phyloP scores from a whole-genome alignment of 2,113 vertebrate genomes.

The Chloropsis cyanopogon region DNA sequence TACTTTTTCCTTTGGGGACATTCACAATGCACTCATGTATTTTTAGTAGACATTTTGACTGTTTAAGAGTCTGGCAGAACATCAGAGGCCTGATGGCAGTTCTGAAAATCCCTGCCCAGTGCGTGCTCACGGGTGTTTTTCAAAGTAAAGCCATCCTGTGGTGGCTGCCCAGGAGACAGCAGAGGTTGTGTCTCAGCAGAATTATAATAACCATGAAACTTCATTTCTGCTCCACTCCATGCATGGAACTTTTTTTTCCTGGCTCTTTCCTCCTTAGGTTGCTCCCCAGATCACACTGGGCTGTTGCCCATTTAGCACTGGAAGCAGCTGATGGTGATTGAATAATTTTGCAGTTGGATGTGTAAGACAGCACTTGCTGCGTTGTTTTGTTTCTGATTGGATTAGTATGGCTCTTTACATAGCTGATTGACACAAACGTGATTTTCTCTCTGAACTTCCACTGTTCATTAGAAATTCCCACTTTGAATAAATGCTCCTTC shows the following conservation, averaged over 20 bases:
- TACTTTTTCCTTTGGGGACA: neutral
- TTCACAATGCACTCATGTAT: neutral
- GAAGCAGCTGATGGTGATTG: neutral
- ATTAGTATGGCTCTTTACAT: neutral
- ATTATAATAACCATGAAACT: neutral
- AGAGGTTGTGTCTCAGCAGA: neutral
- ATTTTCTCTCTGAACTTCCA: neutral
- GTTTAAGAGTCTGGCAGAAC: neutral
- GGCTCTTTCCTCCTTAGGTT: neutral
- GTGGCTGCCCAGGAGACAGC: neutral
- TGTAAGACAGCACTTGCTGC: neutral
- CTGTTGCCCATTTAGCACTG: neutral
- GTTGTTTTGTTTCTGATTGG: neutral
- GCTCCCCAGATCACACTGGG: neutral
- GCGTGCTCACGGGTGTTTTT: neutral
- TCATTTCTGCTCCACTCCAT: neutral
- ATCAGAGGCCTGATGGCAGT: neutral
- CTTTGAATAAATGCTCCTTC: neutral
- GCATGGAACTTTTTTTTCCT: neutral
- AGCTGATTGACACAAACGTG: neutral
- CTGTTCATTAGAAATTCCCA: neutral
- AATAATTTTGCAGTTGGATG: constrained; percentile 7
- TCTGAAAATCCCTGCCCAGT: neutral
- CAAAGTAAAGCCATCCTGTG: neutral
- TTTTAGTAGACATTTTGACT: neutral